Conservation (phyloP, 2,797 vertebrate genomes). For the Rhinatrema bivittatum region DNA sequence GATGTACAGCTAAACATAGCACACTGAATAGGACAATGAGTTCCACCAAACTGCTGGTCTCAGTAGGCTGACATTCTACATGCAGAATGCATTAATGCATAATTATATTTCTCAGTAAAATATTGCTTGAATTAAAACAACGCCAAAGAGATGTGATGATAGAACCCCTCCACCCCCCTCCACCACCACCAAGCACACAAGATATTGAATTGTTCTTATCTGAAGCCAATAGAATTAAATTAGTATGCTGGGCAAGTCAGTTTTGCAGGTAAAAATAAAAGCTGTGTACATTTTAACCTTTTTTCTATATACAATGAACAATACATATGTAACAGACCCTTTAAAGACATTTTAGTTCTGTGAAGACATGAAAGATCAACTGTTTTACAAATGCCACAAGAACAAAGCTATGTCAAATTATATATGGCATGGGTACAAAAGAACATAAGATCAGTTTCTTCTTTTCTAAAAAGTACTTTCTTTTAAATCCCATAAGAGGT, state of each 20-base stretch:
- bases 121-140: no score
- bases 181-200: no score
- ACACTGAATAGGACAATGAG: no score
- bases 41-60: no score
- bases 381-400: conserved; percentile 13
- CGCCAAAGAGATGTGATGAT: no score
- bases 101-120: no score
- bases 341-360: conserved; percentile 14
- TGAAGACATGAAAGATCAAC: conserved; percentile 10
- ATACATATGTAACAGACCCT: conserved; percentile 18
- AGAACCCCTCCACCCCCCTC: no score
- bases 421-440: conserved; percentile 9
- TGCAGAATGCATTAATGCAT: no score
- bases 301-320: conserved; percentile 13
- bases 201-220: not conserved
- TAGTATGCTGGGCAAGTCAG: conserved; percentile 1
- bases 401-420: conserved; percentile 5
- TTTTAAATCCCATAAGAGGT: not conserved
- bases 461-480: not conserved
- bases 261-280: conserved; percentile 9
- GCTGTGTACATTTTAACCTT: conserved; percentile 9
- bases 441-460: conserved; percentile 5
- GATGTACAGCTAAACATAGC: no score
- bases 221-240: not conserved
- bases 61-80: no score